Conservation (phyloP, 64 coral and sea anemone species). For the Montipora foliosa region DNA sequence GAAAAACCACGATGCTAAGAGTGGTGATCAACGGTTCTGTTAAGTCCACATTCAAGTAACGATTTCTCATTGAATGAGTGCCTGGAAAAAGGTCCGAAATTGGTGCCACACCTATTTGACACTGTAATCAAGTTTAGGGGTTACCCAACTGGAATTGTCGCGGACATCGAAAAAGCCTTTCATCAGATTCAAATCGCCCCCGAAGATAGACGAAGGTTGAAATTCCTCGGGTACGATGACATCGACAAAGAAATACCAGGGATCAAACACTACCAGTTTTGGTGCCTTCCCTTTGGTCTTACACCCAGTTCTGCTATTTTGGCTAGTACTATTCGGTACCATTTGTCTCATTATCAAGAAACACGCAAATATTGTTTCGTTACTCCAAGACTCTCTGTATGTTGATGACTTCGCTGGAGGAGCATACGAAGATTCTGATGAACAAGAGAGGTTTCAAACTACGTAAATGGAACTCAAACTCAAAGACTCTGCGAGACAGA, state of each 20-base stretch:
- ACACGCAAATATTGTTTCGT: background rate
- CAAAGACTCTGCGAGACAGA: no score
- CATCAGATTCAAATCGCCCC: conserved; percentile 20
- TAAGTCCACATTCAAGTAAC: background rate
- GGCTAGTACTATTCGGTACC: conserved; percentile 9
- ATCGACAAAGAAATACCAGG: background rate
- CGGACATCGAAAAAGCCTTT: conserved; percentile 29
- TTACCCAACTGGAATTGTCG: background rate
- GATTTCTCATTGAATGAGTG: background rate
- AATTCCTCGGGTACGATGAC: conserved; percentile 24
- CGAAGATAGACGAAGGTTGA: conserved; percentile 27
- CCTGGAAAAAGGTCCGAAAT: background rate
- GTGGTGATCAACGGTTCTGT: conserved; percentile 3
- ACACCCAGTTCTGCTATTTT: conserved; percentile 31
- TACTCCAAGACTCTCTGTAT: conserved; percentile 37
- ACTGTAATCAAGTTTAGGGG: background rate
- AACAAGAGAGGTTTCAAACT: no score
- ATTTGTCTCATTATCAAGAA: background rate
- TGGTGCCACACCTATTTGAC: background rate
- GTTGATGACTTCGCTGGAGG: conserved; percentile 72
- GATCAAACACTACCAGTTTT: background rate
- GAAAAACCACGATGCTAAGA: background rate
- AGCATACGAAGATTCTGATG: background rate
- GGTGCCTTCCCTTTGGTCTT: conserved; percentile 30
- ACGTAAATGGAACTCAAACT: no score